Conservation (phyloP, 92 coral and sea anemone genomes). For the Isaurus tuberculatus region DNA sequence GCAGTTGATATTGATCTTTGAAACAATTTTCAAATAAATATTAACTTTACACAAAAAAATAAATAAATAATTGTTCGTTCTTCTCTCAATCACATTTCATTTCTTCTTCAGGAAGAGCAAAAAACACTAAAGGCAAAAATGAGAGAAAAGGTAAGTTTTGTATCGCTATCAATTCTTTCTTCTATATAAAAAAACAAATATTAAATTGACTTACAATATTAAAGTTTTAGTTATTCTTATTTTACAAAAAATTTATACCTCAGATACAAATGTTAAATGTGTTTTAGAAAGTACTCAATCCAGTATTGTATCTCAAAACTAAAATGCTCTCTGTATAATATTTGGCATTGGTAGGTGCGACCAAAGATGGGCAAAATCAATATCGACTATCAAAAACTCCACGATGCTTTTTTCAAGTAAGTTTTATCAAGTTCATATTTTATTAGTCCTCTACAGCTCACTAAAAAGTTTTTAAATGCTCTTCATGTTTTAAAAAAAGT, state of each 20-base stretch:
- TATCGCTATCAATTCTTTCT: too few relatives aligned
- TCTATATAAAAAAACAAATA: too few relatives aligned
- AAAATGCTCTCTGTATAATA: background rate
- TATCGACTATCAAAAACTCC: conserved; percentile 97
- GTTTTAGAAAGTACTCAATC: too few relatives aligned
- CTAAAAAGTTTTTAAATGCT: too few relatives aligned
- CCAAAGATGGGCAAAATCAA: conserved; percentile 99
- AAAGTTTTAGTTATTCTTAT: background rate
- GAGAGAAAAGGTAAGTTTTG: conserved; percentile 88
- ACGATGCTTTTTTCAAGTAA: conserved; percentile 98
- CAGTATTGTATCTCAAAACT: background rate
- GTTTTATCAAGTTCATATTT: conserved; percentile 29
- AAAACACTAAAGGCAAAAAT: conserved; percentile 98
- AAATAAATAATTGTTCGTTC: background rate
- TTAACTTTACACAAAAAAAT: too few relatives aligned
- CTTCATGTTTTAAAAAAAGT: too few relatives aligned
- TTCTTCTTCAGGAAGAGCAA: conserved; percentile 77
- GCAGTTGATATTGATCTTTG: too few relatives aligned
- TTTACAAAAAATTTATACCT: background rate
- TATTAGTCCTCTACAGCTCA: too few relatives aligned
- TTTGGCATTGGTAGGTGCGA: conserved; percentile 75
- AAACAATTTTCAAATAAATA: too few relatives aligned
- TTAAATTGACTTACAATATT: too few relatives aligned
- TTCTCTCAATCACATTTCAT: background rate
- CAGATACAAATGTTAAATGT: background rate